Evolutionary conservation across 2,113 vertebrate species (phyloP), one percentile per base, ranked within the genome.

Genomic region (Eidolon helvum): DNA sequence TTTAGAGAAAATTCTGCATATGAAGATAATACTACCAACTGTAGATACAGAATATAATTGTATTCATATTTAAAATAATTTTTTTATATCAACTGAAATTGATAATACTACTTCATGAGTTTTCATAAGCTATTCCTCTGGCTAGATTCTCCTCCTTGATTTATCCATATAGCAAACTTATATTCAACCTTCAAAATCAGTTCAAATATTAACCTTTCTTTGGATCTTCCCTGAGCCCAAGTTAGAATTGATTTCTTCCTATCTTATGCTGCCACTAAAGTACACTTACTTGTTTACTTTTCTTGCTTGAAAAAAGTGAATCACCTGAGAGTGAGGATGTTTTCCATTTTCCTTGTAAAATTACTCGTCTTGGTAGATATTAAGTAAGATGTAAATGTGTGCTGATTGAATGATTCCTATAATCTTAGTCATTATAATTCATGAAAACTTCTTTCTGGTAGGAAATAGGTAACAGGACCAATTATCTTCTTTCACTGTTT

Each of bases 141-240:
- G 10, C 8, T 33, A 57, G 16, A 61, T 89, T 77, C 38, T 96
- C 16, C 66, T 43, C 40, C 48, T 1, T n/a, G 33, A 72, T 55
- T 90, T 87, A 35, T 55, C 24, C 5, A 38, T 30, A n/a, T 28
- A 71, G 35, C 22, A 7, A 53, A 61, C 8, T 50, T 69, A 18
- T 6, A 10, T 33, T 75, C 38, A 65, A 66, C 68, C 19, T 90
- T 92, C 72, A 53, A 95, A 90, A 61, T 63, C 19, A 87, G 59
- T 68, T 96, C 53, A 90, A 87, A 83, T 77, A 80, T 80, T 61
- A 95, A 85, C 45, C 19, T 6, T 69, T 86, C 71, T 88, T 87
- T 69, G 45, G 68, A 35, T 82, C 72, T 94, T 89, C 24, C 22
- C 65, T 53, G 43, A 94, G 4, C n/a, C 38, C 11, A 80, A 12